These are phyloP conservation scores for Pipra filicauda DNA, from an alignment of 2,113 vertebrate species.

Conservation along the genomic window DNA sequence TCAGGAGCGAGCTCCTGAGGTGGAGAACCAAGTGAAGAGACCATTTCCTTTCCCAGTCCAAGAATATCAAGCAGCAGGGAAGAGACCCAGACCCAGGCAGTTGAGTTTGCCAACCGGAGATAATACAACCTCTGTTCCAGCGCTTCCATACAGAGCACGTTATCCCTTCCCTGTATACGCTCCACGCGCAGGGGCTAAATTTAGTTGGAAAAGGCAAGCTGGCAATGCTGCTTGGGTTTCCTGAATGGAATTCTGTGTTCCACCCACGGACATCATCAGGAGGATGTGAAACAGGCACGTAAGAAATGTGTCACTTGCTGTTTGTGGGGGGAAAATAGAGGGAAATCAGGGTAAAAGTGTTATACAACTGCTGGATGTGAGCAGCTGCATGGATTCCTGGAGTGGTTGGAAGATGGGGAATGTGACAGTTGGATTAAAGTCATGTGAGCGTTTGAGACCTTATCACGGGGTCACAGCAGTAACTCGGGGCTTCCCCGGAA, in stretches of 20 bases:
- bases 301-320: neutral
- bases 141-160: neutral
- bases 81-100: neutral
- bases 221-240: neutral
- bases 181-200: neutral
- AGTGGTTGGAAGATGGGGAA: neutral
- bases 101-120: neutral
- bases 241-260: neutral
- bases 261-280: neutral
- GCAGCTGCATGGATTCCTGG: neutral
- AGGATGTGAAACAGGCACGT: neutral
- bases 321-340: neutral
- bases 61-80: neutral
- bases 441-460: neutral
- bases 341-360: neutral
- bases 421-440: neutral
- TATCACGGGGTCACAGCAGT: neutral
- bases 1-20: neutral
- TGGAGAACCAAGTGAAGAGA: neutral
- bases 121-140: neutral
- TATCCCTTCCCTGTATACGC: neutral
- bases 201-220: neutral
- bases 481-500: rapidly evolving
- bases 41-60: neutral
- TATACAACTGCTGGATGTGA: neutral